Evolutionary conservation across 2,113 vertebrate genomes (phyloP), one percentile per base, ranked within the genome.

Genomic region (Apteryx mantelli): DNA sequence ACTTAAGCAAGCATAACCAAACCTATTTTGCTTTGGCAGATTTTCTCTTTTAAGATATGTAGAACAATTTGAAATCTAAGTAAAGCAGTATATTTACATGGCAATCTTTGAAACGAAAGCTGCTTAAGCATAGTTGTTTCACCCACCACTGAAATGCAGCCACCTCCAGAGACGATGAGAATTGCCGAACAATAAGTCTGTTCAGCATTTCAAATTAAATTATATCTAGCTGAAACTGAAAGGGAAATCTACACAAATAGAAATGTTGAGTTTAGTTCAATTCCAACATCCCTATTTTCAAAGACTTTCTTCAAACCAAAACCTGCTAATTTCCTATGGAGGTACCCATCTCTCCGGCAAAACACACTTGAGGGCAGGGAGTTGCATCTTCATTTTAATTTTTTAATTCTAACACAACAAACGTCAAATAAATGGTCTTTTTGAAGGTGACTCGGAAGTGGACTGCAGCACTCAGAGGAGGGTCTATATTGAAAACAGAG

Each of bases 41-140:
- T 86, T 84, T 87, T 63, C 46, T 74, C 48, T 88, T 83, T 91
- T 86, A 71, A 94, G 70, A n/a, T 65, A 92, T 82, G 84, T 50
- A 84, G 78, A 95, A 92, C 82, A 93, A 89, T 48, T 46, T 85
- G 87, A 92, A 91, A 91, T 77, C 87, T 85, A 97, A 76, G 70
- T 79, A 95, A 96, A 91, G 93, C 68, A 36, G 58, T 82, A 91
- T 89, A 96, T 97, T 93, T 91, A 94, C 75, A 95, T 2, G 36
- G 73, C 82, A 94, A 89, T 44, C 76, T 86, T 91, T 76, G 65
- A 93, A 82, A 91, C 12, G 12, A 88, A 87, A 94, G 91, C 90
- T 91, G 89, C 89, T 71, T 68, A 95, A 82, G 70, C 52, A 90
- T 24, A 91, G 42, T 84, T 75, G 55, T 86, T 95, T 88, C 80